Evolutionary conservation across 2,888 invertebrate species (phyloP).

Genomic region (Leucophenga maculata): DNA sequence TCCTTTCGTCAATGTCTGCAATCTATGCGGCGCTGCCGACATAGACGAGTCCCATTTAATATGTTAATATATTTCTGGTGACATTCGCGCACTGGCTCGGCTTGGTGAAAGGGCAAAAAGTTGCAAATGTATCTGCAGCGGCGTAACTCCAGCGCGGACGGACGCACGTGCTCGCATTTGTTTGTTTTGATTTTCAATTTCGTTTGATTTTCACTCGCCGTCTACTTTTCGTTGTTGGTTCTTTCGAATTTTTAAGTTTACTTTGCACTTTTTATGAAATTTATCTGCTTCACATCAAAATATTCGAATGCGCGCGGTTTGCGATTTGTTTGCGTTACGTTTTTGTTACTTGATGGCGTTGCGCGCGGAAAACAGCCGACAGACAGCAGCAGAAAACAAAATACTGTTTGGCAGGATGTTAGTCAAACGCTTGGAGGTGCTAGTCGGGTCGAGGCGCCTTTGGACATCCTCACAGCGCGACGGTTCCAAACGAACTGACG

Average conservation of each 20-base stretch:
- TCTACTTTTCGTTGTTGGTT: neutral
- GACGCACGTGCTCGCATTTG: slow-evolving; percentile 31
- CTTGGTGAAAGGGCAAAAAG: neutral
- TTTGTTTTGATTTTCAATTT: slow-evolving; percentile 34
- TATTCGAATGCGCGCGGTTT: neutral
- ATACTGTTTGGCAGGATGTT: too few species aligned
- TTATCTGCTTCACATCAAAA: slow-evolving; percentile 6
- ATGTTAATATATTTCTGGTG: slow-evolving; percentile 11
- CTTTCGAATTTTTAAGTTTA: neutral
- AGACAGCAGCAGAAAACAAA: too few species aligned
- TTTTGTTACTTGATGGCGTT: neutral
- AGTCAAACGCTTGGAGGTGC: neutral
- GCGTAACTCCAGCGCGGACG: too few species aligned
- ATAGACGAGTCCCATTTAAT: slow-evolving; percentile 8
- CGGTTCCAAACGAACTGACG: slow-evolving; percentile 62
- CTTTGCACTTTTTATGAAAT: slow-evolving; percentile 11
- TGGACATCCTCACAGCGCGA: slow-evolving; percentile 57
- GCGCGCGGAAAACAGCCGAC: too few species aligned
- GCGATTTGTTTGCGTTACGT: slow-evolving; percentile 3
- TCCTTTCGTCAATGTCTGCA: slow-evolving; percentile 8
- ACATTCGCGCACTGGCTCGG: neutral
- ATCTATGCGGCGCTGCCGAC: neutral
- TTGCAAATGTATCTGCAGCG: neutral
- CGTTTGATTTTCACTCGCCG: slow-evolving; percentile 11
- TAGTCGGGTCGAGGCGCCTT: slow-evolving; percentile 15